Conservation (phyloP, 2,888 invertebrate genomes). For the Reticulitermes lucifugus region DNA sequence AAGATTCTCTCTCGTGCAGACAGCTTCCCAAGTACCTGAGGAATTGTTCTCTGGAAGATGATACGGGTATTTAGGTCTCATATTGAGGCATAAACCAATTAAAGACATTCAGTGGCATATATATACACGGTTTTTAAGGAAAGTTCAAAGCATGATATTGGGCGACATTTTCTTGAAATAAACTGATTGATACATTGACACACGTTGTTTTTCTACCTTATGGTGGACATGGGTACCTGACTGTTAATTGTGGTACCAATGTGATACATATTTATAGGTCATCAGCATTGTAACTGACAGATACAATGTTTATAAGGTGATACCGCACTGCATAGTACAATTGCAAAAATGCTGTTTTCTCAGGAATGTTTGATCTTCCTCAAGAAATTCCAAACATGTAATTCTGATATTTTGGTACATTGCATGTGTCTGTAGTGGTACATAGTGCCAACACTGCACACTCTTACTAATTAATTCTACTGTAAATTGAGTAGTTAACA, state of each 20-base stretch:
- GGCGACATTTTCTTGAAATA: slow-evolving; percentile 26
- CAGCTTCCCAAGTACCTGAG: neutral
- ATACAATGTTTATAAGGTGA: neutral
- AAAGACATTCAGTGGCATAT: slow-evolving; percentile 12
- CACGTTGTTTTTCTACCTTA: neutral
- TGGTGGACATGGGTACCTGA: neutral
- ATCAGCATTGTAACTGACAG: neutral
- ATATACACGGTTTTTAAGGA: neutral
- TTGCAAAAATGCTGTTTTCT: neutral
- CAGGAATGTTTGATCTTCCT: slow-evolving; percentile 32
- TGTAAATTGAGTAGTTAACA: neutral
- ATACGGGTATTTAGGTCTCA: slow-evolving; percentile 21
- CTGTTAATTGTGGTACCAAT: neutral
- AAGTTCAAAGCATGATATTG: neutral
- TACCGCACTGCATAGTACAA: neutral
- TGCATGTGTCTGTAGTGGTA: neutral
- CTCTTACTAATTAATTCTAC: neutral
- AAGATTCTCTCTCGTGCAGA: slow-evolving; percentile 1
- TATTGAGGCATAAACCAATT: slow-evolving; percentile 17
- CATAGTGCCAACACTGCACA: neutral
- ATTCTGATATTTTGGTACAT: neutral
- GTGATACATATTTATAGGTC: neutral
- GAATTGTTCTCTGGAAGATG: neutral
- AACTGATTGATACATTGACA: slow-evolving; percentile 13
- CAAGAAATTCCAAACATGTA: slow-evolving; percentile 12